Base-by-base conservation (phyloP, 2,113 vertebrate species). In the Tetrao urogallus region DNA sequence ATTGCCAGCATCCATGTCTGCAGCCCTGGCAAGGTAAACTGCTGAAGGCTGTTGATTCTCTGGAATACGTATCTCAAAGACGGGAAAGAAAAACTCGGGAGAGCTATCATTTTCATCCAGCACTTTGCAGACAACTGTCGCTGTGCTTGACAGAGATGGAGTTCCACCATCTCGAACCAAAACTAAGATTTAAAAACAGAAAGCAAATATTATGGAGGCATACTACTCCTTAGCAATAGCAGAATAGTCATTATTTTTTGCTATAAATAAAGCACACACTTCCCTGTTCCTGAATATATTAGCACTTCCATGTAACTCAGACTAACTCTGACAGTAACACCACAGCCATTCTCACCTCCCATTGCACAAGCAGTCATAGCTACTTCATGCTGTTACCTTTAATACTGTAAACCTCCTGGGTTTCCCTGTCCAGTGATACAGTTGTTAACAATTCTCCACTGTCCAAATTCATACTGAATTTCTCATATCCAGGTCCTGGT, bases 81-180 rank as follows among this genome's bases (percentile, higher is more conserved):
- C 48, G 3, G 97, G 93, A 95, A 98, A 94, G 87, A 98, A 96
- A 91, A 99, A 98, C 8, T 79, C 90, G 6, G 99, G 99, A 32
- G 97, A 74, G 16, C 99, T 98, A 93, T 99, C 99, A 1, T 99
- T 99, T 92, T 98, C 98, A 15, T 99, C 99, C 90, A 98, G 96
- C 34, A 99, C 97, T 0, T 94, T 97, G 93, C 98, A 98, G 71
- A 98, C 32, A 82, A 99, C 77, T 2, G 97, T 98, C 5, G 98
- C 75, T 0, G 96, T 98, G 47, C 97, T 97, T 0, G 99, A 99
- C 50, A 99, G 95, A 0, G 97, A 94, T 0, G 95, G 98, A 2
- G 85, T 16, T 54, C 98, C 98, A 65, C 97, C 97, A 42, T 99
- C 99, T 76, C 94, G 97, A 66, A 98, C 99, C 45, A 98, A 97